A percentile compares a stretch with the other conserved stretches of the same genome.
phyloP scores from a whole-genome alignment of 2,797 vertebrate species.

The Gallinago nigripennis region DNA sequence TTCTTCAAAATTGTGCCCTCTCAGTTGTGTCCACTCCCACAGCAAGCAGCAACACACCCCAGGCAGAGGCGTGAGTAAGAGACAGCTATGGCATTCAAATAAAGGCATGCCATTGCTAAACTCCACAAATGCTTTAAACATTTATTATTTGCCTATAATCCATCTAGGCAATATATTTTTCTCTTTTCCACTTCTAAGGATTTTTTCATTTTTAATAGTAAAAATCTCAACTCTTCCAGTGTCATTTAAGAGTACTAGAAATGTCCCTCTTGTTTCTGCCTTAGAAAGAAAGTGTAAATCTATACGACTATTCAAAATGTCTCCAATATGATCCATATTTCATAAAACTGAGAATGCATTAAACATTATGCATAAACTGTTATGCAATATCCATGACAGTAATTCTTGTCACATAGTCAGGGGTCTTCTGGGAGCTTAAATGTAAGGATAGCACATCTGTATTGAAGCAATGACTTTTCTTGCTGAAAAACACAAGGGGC shows the following conservation, averaged over 20 bases:
- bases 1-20: neutral
- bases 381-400: constrained; percentile 16
- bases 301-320: neutral
- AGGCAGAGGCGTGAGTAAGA: neutral
- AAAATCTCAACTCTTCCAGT: neutral
- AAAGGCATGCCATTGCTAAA: neutral
- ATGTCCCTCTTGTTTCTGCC: neutral
- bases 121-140: neutral
- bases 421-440: constrained; percentile 16
- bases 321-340: constrained; percentile 6
- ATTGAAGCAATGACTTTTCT: neutral
- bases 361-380: constrained; percentile 14
- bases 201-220: constrained; percentile 21
- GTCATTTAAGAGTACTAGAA: neutral
- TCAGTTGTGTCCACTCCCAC: neutral
- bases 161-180: neutral
- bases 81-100: neutral
- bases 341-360: constrained; percentile 29
- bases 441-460: neutral
- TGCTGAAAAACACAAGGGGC: constrained; percentile 7
- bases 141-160: neutral
- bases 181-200: neutral
- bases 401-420: constrained; percentile 9
- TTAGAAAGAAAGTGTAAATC: constrained; percentile 22
- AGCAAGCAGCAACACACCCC: neutral